A percentile compares a stretch with the other conserved stretches of the same genome.
Evolutionary conservation across 2,888 invertebrate genomes (phyloP).

Genomic region (Geophilus truncorum): DNA sequence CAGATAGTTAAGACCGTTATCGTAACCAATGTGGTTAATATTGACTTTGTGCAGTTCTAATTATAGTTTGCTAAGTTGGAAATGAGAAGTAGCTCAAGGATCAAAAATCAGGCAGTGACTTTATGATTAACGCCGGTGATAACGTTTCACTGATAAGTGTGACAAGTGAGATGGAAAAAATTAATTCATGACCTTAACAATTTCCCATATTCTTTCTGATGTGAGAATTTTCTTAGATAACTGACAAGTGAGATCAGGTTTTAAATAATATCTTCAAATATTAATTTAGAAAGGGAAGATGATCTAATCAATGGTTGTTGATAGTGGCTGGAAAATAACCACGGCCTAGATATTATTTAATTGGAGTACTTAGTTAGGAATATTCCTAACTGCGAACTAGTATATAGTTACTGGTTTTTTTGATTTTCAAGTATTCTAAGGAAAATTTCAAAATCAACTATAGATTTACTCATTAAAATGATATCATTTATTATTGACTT

Average conservation of each 20-base stretch:
- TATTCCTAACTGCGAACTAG: too few species aligned
- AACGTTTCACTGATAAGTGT: background rate
- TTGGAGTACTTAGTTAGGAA: too few species aligned
- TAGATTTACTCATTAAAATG: too few species aligned
- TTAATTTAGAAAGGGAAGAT: background rate
- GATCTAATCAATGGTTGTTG: too few species aligned
- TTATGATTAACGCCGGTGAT: background rate
- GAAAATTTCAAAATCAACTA: too few species aligned
- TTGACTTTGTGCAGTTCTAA: background rate
- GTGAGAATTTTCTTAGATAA: background rate
- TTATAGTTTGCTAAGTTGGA: background rate
- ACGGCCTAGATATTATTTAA: too few species aligned
- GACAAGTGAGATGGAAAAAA: background rate
- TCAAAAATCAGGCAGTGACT: constrained; percentile 29
- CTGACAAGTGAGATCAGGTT: background rate
- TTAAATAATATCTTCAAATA: background rate
- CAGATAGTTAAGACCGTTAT: background rate
- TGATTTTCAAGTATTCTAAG: too few species aligned
- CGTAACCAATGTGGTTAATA: too few species aligned
- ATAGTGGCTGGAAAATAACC: too few species aligned
- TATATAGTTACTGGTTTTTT: too few species aligned
- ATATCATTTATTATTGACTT: too few species aligned
- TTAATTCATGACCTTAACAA: background rate
- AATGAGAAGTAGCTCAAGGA: constrained; percentile 6
- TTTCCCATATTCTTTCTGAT: background rate